These are phyloP conservation scores for Trachelus troglodyta DNA, from an alignment of 2,888 invertebrate species.

Conservation along the genomic window DNA sequence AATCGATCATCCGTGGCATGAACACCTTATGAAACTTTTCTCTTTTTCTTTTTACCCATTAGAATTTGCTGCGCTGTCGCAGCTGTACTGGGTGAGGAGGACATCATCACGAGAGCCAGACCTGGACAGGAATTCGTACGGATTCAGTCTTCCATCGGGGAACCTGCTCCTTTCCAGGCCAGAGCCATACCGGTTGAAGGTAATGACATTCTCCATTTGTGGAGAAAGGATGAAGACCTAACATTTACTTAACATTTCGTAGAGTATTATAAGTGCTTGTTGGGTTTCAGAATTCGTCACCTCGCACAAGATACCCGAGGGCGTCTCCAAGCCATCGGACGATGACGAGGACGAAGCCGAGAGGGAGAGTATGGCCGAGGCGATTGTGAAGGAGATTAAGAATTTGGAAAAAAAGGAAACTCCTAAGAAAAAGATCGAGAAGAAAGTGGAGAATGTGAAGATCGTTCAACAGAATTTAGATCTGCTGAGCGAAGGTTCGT, in stretches of 20 bases:
- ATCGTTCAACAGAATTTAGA: slow-evolving; percentile 36
- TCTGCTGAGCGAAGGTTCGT: slow-evolving; percentile 32
- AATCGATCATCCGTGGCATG: neutral
- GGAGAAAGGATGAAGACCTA: neutral
- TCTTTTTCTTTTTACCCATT: neutral
- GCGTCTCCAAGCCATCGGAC: slow-evolving; percentile 55
- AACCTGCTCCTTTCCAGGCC: slow-evolving; percentile 28
- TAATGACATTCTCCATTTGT: slow-evolving; percentile 24
- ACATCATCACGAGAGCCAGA: slow-evolving; percentile 74
- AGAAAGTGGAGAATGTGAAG: slow-evolving; percentile 10
- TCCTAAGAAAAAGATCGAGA: slow-evolving; percentile 6
- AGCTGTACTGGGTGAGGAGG: slow-evolving; percentile 68
- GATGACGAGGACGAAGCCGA: slow-evolving; percentile 54
- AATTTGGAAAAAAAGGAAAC: slow-evolving; percentile 48
- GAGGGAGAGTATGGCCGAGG: slow-evolving; percentile 28
- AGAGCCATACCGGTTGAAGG: slow-evolving; percentile 43
- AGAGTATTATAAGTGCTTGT: neutral
- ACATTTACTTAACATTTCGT: neutral
- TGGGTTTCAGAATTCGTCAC: slow-evolving; percentile 72
- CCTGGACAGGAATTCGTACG: slow-evolving; percentile 77
- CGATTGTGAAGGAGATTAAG: slow-evolving; percentile 41
- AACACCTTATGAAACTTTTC: slow-evolving; percentile 15
- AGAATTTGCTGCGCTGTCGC: slow-evolving; percentile 70
- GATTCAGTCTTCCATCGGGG: slow-evolving; percentile 67
- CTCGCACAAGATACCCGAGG: slow-evolving; percentile 76